Evolutionary conservation across 2,797 vertebrate species (phyloP), one percentile per base, ranked within the genome.

Genomic region (Lateolabrax maculatus): DNA sequence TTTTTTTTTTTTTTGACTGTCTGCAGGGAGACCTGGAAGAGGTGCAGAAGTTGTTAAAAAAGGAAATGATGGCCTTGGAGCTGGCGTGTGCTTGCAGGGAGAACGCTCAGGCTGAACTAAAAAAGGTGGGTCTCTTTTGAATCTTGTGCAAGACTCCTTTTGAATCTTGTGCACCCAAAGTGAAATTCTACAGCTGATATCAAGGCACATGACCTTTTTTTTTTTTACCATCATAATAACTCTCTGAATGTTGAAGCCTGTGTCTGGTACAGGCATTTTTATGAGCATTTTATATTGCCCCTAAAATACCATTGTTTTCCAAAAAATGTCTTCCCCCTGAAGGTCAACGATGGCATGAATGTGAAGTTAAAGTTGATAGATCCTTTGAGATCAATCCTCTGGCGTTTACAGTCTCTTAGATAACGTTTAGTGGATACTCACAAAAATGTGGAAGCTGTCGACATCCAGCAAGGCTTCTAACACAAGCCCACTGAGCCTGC

Each of bases 11-110:
- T 29, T 34, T 1, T 55, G 18, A 0, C 0, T 61, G 27, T 71
- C 49, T 39, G 77, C 79, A 95, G 94, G 57, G 43, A 9, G 85
- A 95, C 10, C 39, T 94, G 66, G 62, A 64, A 0, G 80, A 83
- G 4, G 1, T 87, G 57, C 75, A 87, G 80, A 87, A 41, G 43
- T 18, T 41, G 55, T 23, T 93, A 1, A 83, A 84, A 27, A 76
- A 9, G 0, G 89, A 91, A 25, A 64, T 1, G 5, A 81, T 80
- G 57, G 76, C 43, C 5, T 65, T 86, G 12, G 84, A 93, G 23
- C 13, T 86, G 53, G 68, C 39, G 0, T 9, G 11, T 3, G 86
- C 77, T 2, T 51, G 44, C 29, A 80, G 56, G 57, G 80, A 90
- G 25, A 85, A 71, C 2, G 48, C 80, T 0, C 56, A 64, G 52